Percentiles rank a stretch among this genome's conserved stretches.
These are phyloP conservation scores for Chymomyza costata DNA, from an alignment of 1,140 invertebrate species.

Conservation along the genomic window DNA sequence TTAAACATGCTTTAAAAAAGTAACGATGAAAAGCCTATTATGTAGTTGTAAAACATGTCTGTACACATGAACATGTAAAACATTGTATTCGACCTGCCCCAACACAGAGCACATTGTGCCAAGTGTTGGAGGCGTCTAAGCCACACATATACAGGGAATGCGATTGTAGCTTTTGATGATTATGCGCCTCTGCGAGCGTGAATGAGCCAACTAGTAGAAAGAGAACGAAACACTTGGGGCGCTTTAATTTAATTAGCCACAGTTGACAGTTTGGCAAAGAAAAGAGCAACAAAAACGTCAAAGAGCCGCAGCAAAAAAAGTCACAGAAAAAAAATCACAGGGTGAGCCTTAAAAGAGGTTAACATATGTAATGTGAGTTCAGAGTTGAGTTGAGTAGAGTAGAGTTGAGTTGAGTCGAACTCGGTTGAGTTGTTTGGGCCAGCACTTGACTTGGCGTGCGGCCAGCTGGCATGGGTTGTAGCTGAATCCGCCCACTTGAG, in stretches of 20 bases:
- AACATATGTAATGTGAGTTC: conserved; percentile 32
- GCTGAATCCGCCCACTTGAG: conserved; percentile 50
- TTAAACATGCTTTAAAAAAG: no score
- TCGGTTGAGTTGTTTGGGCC: conserved; percentile 43
- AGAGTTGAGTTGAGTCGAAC: conserved; percentile 6
- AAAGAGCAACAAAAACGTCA: conserved; percentile 40
- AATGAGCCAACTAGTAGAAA: conserved; percentile 50
- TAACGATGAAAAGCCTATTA: no score
- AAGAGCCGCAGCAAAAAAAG: neutral
- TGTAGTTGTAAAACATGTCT: no score
- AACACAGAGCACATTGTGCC: conserved; percentile 31
- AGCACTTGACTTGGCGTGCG: conserved; percentile 64
- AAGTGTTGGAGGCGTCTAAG: conserved; percentile 9
- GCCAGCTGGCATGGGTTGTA: conserved; percentile 52
- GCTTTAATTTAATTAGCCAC: conserved; percentile 71
- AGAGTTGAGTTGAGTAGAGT: conserved; percentile 20
- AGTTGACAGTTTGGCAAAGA: conserved; percentile 68
- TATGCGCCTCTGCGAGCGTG: conserved; percentile 48
- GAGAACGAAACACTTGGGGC: conserved; percentile 61
- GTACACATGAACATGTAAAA: no score
- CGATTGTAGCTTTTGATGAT: conserved; percentile 44
- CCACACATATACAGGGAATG: neutral
- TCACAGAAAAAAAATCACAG: conserved; percentile 10
- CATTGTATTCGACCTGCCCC: conserved; percentile 4
- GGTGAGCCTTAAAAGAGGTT: no score